Base-by-base conservation (phyloP, 1,140 invertebrate genomes). In the Chironomus tepperi region DNA sequence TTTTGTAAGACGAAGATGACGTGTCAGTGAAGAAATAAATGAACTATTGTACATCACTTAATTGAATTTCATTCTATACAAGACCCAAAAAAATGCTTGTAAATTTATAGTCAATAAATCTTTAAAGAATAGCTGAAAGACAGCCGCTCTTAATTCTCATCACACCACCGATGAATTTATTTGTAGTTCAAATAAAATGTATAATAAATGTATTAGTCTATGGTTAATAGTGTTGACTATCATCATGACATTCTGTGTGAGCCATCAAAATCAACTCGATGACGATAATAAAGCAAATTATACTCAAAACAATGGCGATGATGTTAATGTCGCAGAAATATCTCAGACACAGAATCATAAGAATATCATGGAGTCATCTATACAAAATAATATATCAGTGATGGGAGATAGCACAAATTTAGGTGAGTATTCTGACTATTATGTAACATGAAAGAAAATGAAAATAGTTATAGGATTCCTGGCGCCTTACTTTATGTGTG, bases 191-290 rank as follows among this genome's bases (percentile, higher is more conserved):
- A 57, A 57, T 57, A 57, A 57, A 57, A 57, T 57, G 47, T 57
- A 57, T 57, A 15, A 70, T 70, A 70, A 21, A 70, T 70, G 65
- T 16, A 70, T 70, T 19, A 70, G 65, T 70, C 19, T 70, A 70
- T 70, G 65, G 65, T 70, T 70, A 70, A 70, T 70, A 6, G 65
- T 70, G 16, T 19, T 70, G 19, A 21, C 18, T 21, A 70, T 70
- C 65, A 70, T 70, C 16, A 70, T 70, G 65, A 70, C 65, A 19
- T 70, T 70, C 19, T 70, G 65, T 70, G 65, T 70, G 19, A 70
- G 65, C 19, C 65, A 70, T 70, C 65, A 70, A 70, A 70, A 70
- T 15, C 65, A 70, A 70, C 65, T 70, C 7, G 18, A 70, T 8
- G 19, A 7, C 10, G 47, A 57, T 57, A 34, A 34, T 34, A 34